Percentiles rank a stretch among this genome's conserved stretches.
phyloP scores from a whole-genome alignment of 2,797 vertebrate genomes.

The Tragelaphus eurycerus region DNA sequence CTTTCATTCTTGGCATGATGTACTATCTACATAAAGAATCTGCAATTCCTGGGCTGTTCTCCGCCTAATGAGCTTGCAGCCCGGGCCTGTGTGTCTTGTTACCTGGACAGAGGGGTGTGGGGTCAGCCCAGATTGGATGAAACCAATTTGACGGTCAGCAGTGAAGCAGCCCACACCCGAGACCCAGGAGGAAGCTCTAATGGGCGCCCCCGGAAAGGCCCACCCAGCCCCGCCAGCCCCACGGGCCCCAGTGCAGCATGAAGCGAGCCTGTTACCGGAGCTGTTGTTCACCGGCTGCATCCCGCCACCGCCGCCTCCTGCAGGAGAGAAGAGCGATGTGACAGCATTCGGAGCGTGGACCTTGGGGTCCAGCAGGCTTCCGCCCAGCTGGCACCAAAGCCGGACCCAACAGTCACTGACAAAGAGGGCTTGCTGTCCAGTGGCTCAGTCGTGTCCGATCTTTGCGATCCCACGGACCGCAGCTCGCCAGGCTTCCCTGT shows the following conservation, averaged over 20 bases:
- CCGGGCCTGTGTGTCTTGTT: not conserved
- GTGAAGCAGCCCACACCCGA: rapidly evolving
- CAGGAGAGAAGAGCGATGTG: rapidly evolving
- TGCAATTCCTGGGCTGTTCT: rapidly evolving
- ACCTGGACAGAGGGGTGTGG: not conserved
- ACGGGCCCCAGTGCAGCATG: rapidly evolving
- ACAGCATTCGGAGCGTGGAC: rapidly evolving
- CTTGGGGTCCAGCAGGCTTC: not conserved
- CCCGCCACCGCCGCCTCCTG: not conserved
- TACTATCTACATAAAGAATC: rapidly evolving
- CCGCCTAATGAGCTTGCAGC: rapidly evolving
- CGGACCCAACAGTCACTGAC: rapidly evolving
- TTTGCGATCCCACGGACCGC: too few species aligned
- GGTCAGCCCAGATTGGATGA: rapidly evolving
- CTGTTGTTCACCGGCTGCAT: rapidly evolving
- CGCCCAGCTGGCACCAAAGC: rapidly evolving
- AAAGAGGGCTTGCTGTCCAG: rapidly evolving
- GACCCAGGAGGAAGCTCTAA: not conserved
- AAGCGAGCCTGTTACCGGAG: not conserved
- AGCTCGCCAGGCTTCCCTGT: too few species aligned
- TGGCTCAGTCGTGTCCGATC: rapidly evolving
- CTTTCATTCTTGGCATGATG: rapidly evolving
- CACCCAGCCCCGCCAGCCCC: rapidly evolving
- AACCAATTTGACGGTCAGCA: rapidly evolving
- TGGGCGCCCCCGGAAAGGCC: rapidly evolving